A percentile compares a stretch with the other conserved stretches of the same genome.
These are phyloP conservation scores for Ceratina calcarata DNA, from an alignment of 1,140 invertebrate species.

Conservation along the genomic window DNA sequence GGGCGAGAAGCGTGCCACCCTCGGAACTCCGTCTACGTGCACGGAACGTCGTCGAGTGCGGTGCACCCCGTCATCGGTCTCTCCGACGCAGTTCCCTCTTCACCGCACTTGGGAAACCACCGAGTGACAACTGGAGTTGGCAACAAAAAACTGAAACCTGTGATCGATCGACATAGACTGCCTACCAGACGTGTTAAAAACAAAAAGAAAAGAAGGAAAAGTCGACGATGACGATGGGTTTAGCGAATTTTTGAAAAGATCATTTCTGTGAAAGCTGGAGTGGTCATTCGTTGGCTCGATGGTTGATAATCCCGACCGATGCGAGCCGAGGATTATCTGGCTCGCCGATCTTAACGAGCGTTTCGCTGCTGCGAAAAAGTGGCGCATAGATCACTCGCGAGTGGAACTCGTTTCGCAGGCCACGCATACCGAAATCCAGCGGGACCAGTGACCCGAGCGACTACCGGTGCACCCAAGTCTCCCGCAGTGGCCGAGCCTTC, in stretches of 20 bases:
- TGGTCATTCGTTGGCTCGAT: background rate
- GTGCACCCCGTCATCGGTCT: background rate
- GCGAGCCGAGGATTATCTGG: background rate
- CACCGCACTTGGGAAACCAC: no score
- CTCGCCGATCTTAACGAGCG: slow-evolving; percentile 6
- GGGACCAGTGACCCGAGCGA: slow-evolving; percentile 61
- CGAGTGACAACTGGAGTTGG: no score
- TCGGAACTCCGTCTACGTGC: slow-evolving; percentile 19
- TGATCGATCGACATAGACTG: no score
- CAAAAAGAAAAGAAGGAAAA: background rate
- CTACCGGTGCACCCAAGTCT: background rate
- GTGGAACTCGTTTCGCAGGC: slow-evolving; percentile 42
- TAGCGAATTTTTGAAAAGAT: no score
- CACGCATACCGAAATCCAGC: slow-evolving; percentile 53
- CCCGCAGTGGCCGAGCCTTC: background rate
- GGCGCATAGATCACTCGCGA: slow-evolving; percentile 25
- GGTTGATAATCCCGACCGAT: background rate
- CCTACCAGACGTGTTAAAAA: no score
- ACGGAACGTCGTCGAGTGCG: slow-evolving; percentile 21
- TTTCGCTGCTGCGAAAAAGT: slow-evolving; percentile 14
- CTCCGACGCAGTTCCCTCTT: slow-evolving; percentile 34
- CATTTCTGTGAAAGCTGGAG: no score
- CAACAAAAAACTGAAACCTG: no score
- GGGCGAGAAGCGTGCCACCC: slow-evolving; percentile 36
- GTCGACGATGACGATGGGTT: background rate